Evolutionary conservation across 2,888 invertebrate species (phyloP).

Genomic region (Plutella xylostella): DNA sequence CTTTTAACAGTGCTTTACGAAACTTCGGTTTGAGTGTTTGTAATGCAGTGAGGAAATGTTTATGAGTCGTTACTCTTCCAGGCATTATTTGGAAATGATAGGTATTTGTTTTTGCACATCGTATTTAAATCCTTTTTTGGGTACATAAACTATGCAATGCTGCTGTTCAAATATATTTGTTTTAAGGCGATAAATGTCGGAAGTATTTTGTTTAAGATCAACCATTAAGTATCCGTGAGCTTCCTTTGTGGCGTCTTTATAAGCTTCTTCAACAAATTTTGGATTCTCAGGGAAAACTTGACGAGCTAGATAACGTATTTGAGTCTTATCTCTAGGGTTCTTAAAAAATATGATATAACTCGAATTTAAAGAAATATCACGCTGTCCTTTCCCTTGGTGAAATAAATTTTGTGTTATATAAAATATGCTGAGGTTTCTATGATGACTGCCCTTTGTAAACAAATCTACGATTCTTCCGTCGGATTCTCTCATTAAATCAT

Average conservation of each 20-base stretch:
- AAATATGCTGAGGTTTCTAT: constrained; percentile 25
- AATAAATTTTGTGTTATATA: constrained; percentile 24
- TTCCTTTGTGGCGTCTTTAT: constrained; percentile 21
- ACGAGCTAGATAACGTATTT: constrained; percentile 20
- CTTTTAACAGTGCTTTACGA: constrained; percentile 18
- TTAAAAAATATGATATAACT: constrained; percentile 23
- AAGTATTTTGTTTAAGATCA: constrained; percentile 21
- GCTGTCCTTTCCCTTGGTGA: constrained; percentile 21
- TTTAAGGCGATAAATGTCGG: constrained; percentile 18
- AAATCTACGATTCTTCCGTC: constrained; percentile 24
- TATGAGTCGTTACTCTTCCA: constrained; percentile 16
- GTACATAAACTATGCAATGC: constrained; percentile 4
- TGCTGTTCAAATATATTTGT: constrained; percentile 17
- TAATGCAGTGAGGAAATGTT: constrained; percentile 17
- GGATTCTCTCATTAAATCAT: constrained; percentile 26
- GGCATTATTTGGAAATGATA: constrained; percentile 19
- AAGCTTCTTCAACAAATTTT: constrained; percentile 23
- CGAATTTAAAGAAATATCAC: constrained; percentile 21
- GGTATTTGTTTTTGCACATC: constrained; percentile 13
- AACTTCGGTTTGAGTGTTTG: constrained; percentile 18
- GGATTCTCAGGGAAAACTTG: constrained; percentile 22
- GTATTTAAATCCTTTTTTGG: constrained; percentile 19
- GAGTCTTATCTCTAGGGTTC: constrained; percentile 22
- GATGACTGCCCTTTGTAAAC: constrained; percentile 22
- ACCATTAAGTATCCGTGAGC: constrained; percentile 24